Base-by-base conservation (phyloP, 2,797 vertebrate species). In the Cirrhinus mrigala region DNA sequence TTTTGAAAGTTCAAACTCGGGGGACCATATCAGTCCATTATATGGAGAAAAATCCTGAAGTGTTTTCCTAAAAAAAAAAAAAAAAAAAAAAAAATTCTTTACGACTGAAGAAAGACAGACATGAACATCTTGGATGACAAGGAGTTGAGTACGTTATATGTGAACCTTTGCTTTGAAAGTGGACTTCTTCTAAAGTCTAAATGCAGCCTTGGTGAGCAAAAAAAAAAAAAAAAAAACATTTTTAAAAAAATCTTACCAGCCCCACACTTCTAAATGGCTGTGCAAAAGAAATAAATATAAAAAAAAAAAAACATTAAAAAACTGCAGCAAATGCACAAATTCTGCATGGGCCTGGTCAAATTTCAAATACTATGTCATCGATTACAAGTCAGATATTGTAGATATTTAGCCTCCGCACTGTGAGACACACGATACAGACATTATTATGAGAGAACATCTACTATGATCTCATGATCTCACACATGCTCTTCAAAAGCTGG, bases 331-430 rank as follows among this genome's bases (percentile, higher is more conserved):
- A 2, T 1, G n/a, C 8, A 44, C 22, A 24, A 11, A 50, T 54
- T 69, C 15, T 14, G 11, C 20, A 50, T 10, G 15, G 11, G 16
- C 2, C 5, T 14, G 66, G 37, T 52, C 16, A 75, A 52, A 20
- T 29, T 50, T 44, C 20, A 22, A 6, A 10, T 70, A 6, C 11
- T 1, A 24, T 9, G 16, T 8, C 48, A 52, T 74, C 1, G 71
- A 74, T 48, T 20, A 9, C 71, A 29, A 29, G 48, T 75, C 48
- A 20, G 71, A 75, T 33, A 24, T 9, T 29, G 11, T 12, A 52
- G 2, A 62, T 48, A 82, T 73, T 73, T 48, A 73, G 6, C 69
- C n/a, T 73, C 68, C 58, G 27, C 9, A 4, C 80, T 16, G 69
- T 33, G 15, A 22, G 54, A 73, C 70, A 44, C 64, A 40, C 7